Percentiles rank a stretch among this genome's conserved stretches.
phyloP scores from a whole-genome alignment of 2,113 vertebrate genomes.

The Oxyura jamaicensis region DNA sequence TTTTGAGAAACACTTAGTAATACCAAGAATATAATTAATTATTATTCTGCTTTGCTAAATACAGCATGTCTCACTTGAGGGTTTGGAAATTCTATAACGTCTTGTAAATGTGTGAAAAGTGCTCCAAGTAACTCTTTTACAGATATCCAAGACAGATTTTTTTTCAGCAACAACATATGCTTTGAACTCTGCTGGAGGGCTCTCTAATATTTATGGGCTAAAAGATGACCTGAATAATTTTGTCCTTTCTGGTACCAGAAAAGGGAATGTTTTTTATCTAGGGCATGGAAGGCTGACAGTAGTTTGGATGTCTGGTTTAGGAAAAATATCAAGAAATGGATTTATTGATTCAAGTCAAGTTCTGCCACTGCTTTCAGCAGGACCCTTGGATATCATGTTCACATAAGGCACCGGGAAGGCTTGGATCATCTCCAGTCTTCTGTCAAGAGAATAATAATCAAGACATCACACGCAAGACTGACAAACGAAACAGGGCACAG shows the following conservation, averaged over 20 bases:
- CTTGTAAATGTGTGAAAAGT: neutral
- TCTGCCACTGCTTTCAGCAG: neutral
- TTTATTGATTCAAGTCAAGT: conserved; percentile 15
- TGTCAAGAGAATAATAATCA: conserved; percentile 20
- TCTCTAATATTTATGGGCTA: neutral
- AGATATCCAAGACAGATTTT: neutral
- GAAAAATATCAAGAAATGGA: neutral
- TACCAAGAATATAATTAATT: neutral
- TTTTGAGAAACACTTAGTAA: neutral
- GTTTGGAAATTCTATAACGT: neutral
- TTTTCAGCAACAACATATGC: neutral
- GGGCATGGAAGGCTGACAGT: neutral
- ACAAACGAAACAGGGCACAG: conserved; percentile 23
- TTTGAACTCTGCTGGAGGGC: conserved; percentile 35
- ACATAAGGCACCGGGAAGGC: conserved; percentile 30
- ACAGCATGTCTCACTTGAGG: neutral
- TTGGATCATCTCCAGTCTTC: conserved; percentile 29
- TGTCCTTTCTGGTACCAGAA: neutral
- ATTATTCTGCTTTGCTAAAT: neutral
- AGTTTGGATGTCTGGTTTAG: neutral
- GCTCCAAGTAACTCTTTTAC: neutral
- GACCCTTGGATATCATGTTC: neutral
- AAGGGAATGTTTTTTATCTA: neutral
- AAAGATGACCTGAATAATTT: conserved; percentile 11
- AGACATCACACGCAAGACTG: neutral